Percentiles rank a stretch among this genome's conserved stretches.
Conservation (phyloP, 2,888 invertebrate genomes). For the Syrphus vitripennis region DNA sequence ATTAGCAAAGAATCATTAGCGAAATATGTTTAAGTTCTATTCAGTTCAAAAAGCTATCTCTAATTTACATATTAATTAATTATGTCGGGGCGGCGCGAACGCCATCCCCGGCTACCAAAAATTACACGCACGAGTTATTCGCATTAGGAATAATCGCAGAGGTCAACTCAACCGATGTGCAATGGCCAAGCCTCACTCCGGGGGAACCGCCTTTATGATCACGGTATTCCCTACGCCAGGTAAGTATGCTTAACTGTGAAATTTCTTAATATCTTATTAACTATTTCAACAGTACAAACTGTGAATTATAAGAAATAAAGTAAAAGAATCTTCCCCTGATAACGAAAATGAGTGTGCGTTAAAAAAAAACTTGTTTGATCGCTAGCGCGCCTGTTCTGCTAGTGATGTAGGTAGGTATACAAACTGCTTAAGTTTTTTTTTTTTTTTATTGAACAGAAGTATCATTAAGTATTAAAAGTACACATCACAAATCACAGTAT, state of each 20-base stretch:
- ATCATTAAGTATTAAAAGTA: too few relatives aligned
- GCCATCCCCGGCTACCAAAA: constrained; percentile 84
- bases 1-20: too few relatives aligned
- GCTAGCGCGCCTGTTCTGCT: too few relatives aligned
- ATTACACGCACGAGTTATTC: constrained; percentile 86
- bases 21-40: too few relatives aligned
- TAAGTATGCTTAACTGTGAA: constrained; percentile 72
- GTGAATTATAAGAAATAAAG: neutral
- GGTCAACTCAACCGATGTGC: constrained; percentile 87
- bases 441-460: too few relatives aligned
- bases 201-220: constrained; percentile 88
- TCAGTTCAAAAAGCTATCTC: too few relatives aligned
- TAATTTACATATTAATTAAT: neutral
- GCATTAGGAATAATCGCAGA: constrained; percentile 87
- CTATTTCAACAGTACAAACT: neutral
- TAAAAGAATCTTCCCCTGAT: neutral
- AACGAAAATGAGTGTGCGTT: too few relatives aligned
- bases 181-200: constrained; percentile 87
- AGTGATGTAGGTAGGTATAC: too few relatives aligned
- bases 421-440: too few relatives aligned
- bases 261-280: neutral
- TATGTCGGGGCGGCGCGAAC: constrained; percentile 80
- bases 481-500: too few relatives aligned
- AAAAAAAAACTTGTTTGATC: too few relatives aligned
- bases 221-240: constrained; percentile 84